phyloP scores from a whole-genome alignment of 92 coral and sea anemone genomes.

The Zoanthus gigantus region DNA sequence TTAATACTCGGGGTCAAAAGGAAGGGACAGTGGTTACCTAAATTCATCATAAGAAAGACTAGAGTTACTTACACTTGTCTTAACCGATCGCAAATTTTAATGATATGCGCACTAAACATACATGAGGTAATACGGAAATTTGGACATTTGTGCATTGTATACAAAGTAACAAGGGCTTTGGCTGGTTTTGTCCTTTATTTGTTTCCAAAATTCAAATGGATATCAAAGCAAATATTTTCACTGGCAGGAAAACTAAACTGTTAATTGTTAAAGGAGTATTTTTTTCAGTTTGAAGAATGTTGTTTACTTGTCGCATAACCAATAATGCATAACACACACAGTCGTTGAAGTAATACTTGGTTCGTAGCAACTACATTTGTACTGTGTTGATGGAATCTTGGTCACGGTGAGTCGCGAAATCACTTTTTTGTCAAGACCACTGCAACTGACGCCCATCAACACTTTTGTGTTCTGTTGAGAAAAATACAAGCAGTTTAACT shows the following conservation, averaged over 20 bases:
- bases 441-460: conserved; percentile 37
- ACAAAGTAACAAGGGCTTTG: too few relatives aligned
- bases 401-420: conserved; percentile 8
- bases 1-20: too few relatives aligned
- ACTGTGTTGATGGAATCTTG: not conserved
- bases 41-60: too few relatives aligned
- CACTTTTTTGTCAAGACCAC: not conserved
- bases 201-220: too few relatives aligned
- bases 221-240: too few relatives aligned
- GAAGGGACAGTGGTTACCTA: too few relatives aligned
- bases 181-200: too few relatives aligned
- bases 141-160: too few relatives aligned
- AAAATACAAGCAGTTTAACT: not conserved
- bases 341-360: not conserved
- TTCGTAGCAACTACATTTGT: not conserved
- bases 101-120: too few relatives aligned
- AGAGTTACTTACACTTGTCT: too few relatives aligned
- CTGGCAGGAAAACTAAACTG: not conserved
- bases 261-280: not conserved
- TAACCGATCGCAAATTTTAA: too few relatives aligned
- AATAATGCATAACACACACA: conserved; percentile 14
- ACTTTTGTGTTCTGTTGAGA: conserved; percentile 9
- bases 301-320: conserved; percentile 36
- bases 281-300: not conserved
- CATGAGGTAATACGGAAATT: too few relatives aligned